phyloP scores from a whole-genome alignment of 2,113 vertebrate species.

The Eclectus roratus region DNA sequence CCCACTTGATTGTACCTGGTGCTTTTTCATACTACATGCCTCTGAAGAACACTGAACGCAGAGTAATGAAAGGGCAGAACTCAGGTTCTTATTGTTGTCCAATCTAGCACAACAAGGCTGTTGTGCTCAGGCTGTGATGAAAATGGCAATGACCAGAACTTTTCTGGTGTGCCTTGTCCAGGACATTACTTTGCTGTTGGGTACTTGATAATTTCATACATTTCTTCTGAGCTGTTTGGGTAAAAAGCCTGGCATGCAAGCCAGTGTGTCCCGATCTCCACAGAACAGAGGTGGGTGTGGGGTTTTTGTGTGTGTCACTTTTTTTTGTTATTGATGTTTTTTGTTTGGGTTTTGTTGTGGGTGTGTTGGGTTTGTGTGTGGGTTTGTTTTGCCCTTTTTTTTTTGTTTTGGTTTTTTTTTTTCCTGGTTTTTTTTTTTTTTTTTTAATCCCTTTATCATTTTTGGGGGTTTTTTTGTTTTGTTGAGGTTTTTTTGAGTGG shows the following conservation, averaged over 20 bases:
- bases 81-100: background rate
- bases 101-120: background rate
- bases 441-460: background rate
- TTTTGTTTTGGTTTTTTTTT: too few species aligned
- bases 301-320: background rate
- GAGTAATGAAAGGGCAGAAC: background rate
- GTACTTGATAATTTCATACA: background rate
- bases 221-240: background rate
- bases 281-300: background rate
- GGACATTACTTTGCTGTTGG: background rate
- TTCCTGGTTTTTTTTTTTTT: background rate
- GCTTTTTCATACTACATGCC: background rate
- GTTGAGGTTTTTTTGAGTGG: background rate
- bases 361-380: background rate
- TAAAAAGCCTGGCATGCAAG: background rate
- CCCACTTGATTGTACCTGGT: background rate
- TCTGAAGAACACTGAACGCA: background rate
- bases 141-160: background rate
- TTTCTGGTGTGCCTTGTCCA: background rate
- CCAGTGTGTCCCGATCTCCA: background rate
- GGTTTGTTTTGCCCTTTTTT: too few species aligned
- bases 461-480: background rate
- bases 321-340: background rate
- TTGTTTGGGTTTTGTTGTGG: background rate
- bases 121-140: background rate